Evolutionary conservation across 2,113 vertebrate species (phyloP).

Genomic region (Psilopsiagon aymara): DNA sequence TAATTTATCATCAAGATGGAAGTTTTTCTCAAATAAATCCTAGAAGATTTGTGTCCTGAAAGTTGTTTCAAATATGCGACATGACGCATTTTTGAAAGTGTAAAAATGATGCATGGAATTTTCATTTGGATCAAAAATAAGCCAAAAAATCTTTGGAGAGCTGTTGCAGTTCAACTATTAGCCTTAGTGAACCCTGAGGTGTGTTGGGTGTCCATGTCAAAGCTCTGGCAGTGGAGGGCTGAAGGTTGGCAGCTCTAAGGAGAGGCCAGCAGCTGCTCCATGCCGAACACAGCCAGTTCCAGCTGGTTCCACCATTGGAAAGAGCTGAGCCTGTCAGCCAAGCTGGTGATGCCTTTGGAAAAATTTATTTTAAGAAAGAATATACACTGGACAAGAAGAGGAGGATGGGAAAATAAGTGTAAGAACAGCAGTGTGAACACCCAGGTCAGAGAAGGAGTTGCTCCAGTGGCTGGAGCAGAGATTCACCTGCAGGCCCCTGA

Average conservation of each 20-base stretch:
- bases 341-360: not conserved
- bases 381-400: not conserved
- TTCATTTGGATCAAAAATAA: not conserved
- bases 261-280: not conserved
- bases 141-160: not conserved
- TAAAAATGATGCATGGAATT: not conserved
- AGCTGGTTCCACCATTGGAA: not conserved
- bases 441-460: not conserved
- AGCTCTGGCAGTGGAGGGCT: not conserved
- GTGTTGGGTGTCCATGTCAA: not conserved
- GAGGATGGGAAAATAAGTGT: not conserved
- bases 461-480: not conserved
- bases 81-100: not conserved
- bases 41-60: not conserved
- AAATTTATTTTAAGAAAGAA: not conserved
- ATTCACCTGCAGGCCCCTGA: not conserved
- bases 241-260: not conserved
- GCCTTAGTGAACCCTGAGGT: not conserved
- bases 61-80: not conserved
- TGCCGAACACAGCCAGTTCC: not conserved
- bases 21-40: not conserved
- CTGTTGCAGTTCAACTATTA: not conserved
- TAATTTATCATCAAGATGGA: not conserved
- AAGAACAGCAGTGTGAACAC: not conserved
- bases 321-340: not conserved